Base-by-base conservation (phyloP, 2,113 vertebrate genomes). In the Poicephalus meyeri region DNA sequence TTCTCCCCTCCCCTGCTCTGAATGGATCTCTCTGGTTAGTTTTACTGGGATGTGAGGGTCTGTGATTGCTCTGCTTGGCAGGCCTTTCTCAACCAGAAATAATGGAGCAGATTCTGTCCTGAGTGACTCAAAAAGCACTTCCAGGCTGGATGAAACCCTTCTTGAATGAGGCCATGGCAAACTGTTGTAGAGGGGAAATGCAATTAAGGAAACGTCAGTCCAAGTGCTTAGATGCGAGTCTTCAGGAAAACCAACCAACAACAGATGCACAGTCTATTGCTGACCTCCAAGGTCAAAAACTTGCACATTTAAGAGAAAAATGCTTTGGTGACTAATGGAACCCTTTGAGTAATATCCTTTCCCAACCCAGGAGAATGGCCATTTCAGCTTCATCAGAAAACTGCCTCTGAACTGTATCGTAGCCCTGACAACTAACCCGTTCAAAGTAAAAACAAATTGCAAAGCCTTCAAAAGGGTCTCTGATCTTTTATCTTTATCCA, bases 201-300 rank as follows among this genome's bases (percentile, higher is more conserved):
- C 49, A 89, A 77, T 93, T 69, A 85, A 33, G 58, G 66, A 89
- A 88, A 87, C 10, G 35, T 50, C 81, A 80, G n/a, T 39, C 41
- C 0, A 0, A 65, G 68, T 1, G 8, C 77, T 83, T 39, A 90
- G 85, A 88, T 58, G 25, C 2, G 13, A 91, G 21, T 77, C 72
- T 94, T 89, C 79, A 93, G 89, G 79, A 94, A 96, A 88, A 64
- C 3, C 74, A 94, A 11, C 74, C 61, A 89, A 84, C 78, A 87
- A 53, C 89, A 81, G 53, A 92, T 53, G 76, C 20, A 80, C 42
- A 83, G 55, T 86, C 46, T 73, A 24, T 68, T 77, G 26, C 82
- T 95, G 93, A 91, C 82, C 82, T 93, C 37, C 47, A 65, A 70
- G 91, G 85, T 93, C 60, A 91, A 93, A 90, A 93, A 11, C 33